Evolutionary conservation across 2,888 invertebrate species (phyloP).

Genomic region (Drosophila paramelanica): DNA sequence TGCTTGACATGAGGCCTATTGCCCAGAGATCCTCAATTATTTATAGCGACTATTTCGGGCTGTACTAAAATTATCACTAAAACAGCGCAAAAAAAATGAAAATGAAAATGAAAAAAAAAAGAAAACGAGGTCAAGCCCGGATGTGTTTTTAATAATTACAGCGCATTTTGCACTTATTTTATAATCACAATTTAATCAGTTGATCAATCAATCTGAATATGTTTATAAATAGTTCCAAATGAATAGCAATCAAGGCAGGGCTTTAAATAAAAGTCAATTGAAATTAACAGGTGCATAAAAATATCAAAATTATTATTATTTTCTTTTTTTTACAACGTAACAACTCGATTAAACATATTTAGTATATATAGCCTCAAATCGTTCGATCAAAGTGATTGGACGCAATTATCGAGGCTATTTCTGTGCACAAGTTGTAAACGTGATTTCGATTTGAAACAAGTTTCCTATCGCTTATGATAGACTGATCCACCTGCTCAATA

Average conservation of each 20-base stretch:
- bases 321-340: no score
- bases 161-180: neutral
- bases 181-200: neutral
- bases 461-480: conserved; percentile 1
- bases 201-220: neutral
- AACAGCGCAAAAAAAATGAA: no score
- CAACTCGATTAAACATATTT: no score
- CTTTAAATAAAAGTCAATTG: neutral
- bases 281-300: no score
- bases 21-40: conserved; percentile 23
- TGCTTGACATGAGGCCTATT: conserved; percentile 13
- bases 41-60: conserved; percentile 46
- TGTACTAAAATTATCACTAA: conserved; percentile 28
- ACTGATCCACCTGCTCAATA: neutral
- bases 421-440: conserved; percentile 34
- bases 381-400: conserved; percentile 18
- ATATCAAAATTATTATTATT: no score
- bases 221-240: neutral
- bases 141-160: neutral
- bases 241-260: neutral
- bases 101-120: no score
- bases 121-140: no score
- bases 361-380: neutral
- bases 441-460: conserved; percentile 22
- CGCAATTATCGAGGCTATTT: conserved; percentile 33